These are phyloP conservation scores for Odontocerum albicorne DNA, from an alignment of 2,888 invertebrate genomes.

Conservation along the genomic window DNA sequence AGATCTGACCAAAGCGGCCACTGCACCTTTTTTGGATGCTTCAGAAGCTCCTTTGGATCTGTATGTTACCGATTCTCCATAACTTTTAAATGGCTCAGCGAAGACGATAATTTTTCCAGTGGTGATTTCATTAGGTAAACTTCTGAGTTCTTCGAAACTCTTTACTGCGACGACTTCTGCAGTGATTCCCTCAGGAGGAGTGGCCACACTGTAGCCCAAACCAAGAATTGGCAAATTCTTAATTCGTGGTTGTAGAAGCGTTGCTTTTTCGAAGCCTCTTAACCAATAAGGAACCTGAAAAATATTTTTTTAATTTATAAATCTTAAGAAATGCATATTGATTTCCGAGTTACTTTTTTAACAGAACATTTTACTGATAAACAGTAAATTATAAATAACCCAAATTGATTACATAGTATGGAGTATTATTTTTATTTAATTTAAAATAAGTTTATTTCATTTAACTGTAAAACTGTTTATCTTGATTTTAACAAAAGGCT, in stretches of 20 bases:
- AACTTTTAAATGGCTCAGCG: slow-evolving; percentile 18
- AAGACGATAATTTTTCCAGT: slow-evolving; percentile 32
- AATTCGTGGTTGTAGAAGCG: slow-evolving; percentile 56
- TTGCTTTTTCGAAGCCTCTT: slow-evolving; percentile 63
- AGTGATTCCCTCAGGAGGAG: slow-evolving; percentile 62
- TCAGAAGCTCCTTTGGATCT: slow-evolving; percentile 58
- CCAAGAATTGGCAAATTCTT: slow-evolving; percentile 61
- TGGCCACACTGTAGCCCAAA: slow-evolving; percentile 63
- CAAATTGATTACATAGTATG: too few species aligned
- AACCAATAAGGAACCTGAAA: slow-evolving; percentile 36
- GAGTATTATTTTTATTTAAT: too few species aligned
- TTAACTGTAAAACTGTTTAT: too few species aligned
- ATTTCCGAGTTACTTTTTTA: too few species aligned
- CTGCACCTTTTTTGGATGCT: slow-evolving; percentile 65
- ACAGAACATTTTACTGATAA: too few species aligned
- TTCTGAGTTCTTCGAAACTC: slow-evolving; percentile 61
- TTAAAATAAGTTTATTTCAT: too few species aligned
- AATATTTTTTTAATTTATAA: slow-evolving; percentile 32
- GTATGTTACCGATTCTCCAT: slow-evolving; percentile 55
- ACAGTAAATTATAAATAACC: too few species aligned
- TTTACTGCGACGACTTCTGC: slow-evolving; percentile 65
- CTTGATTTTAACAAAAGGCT: too few species aligned
- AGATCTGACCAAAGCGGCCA: slow-evolving; percentile 66
- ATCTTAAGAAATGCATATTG: too few species aligned
- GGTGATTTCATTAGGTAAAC: slow-evolving; percentile 49